Evolutionary conservation across 2,797 vertebrate genomes (phyloP).

Genomic region (Scyliorhinus canicula): DNA sequence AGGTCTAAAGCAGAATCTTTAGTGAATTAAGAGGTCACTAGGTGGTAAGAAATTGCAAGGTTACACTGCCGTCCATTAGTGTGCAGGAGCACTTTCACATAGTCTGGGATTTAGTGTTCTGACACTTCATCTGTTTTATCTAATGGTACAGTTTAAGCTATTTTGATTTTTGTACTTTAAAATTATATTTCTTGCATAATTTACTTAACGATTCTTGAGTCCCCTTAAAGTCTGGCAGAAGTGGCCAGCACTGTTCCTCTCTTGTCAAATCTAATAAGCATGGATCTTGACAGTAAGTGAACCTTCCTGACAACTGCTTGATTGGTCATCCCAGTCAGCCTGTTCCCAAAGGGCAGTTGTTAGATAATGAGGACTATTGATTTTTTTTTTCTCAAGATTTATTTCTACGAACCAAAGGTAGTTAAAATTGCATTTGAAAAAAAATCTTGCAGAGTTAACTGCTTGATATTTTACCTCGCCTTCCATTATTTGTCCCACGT

Average conservation of each 20-base stretch:
- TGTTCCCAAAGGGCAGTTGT: slow-evolving; percentile 11
- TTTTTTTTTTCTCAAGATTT: neutral
- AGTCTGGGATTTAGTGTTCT: neutral
- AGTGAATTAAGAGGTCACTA: neutral
- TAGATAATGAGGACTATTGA: neutral
- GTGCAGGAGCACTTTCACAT: neutral
- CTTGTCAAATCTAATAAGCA: neutral
- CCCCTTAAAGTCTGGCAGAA: slow-evolving; percentile 7
- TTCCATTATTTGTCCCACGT: neutral
- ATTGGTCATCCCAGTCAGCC: slow-evolving; percentile 6
- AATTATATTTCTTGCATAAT: neutral
- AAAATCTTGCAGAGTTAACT: neutral
- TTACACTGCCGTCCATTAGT: neutral
- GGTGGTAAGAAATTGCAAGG: neutral
- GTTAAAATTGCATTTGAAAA: neutral
- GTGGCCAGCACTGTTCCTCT: neutral
- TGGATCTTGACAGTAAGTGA: neutral
- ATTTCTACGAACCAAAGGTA: neutral
- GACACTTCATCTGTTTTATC: slow-evolving; percentile 5
- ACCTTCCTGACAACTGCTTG: neutral
- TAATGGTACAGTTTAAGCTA: neutral
- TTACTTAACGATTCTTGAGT: neutral
- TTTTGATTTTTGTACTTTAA: neutral
- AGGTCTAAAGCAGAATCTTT: neutral
- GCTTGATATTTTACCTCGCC: neutral